Evolutionary conservation across 2,888 invertebrate species (phyloP).

Genomic region (Ariolimax columbianus): DNA sequence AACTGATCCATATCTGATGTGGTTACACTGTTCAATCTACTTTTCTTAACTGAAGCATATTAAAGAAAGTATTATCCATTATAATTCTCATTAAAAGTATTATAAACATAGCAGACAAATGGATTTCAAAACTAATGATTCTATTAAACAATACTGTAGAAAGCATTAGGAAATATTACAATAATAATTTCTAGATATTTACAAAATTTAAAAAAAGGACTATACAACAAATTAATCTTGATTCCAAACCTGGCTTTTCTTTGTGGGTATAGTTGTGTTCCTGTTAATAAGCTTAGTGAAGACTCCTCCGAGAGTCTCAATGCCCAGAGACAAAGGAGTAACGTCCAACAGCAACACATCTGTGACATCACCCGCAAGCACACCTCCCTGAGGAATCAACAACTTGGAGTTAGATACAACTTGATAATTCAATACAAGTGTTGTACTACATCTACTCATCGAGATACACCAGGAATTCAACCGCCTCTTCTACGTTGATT

Average conservation of each 20-base stretch:
- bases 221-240: background rate
- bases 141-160: too few species aligned
- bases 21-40: too few species aligned
- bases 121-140: background rate
- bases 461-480: too few species aligned
- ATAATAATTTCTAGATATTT: background rate
- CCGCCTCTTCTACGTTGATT: too few species aligned
- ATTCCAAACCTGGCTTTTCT: conserved; percentile 90
- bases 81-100: too few species aligned
- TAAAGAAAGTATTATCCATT: too few species aligned
- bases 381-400: conserved; percentile 85
- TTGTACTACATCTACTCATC: too few species aligned
- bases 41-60: too few species aligned
- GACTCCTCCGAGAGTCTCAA: conserved; percentile 96
- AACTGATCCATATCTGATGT: too few species aligned
- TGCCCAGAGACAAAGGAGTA: conserved; percentile 97
- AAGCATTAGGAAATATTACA: background rate
- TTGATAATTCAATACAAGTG: background rate
- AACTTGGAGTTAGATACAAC: background rate
- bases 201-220: background rate
- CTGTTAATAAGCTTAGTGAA: conserved; percentile 94
- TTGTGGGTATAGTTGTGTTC: conserved; percentile 99
- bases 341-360: conserved; percentile 98
- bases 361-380: conserved; percentile 97
- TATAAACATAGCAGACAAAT: background rate